Percentiles rank a stretch among this genome's conserved stretches.
Evolutionary conservation across 2,888 invertebrate species (phyloP).

Genomic region (Malthinus seriepunctatus): DNA sequence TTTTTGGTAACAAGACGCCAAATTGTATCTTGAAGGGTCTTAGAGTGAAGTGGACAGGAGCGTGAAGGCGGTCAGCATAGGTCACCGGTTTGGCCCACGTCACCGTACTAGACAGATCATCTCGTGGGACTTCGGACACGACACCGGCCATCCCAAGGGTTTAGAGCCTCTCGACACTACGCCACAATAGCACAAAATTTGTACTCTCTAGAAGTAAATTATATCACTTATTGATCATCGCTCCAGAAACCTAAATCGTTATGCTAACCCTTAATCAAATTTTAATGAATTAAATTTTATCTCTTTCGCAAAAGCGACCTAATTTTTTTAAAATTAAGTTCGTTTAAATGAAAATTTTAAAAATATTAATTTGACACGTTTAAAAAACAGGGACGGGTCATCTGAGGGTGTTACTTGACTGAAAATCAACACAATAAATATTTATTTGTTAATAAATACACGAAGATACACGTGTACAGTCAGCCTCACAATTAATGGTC

Average conservation of each 20-base stretch:
- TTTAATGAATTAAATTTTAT: constrained; percentile 3
- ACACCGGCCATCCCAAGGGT: constrained; percentile 42
- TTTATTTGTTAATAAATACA: no score
- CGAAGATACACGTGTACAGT: no score
- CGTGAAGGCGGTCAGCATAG: constrained; percentile 44
- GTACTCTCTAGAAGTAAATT: constrained; percentile 43
- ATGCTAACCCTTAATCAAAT: constrained; percentile 5
- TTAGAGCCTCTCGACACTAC: constrained; percentile 38
- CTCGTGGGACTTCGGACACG: constrained; percentile 46
- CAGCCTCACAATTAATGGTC: no score
- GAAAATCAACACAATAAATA: no score
- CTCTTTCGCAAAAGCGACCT: background rate
- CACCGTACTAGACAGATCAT: constrained; percentile 46
- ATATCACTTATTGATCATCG: constrained; percentile 36
- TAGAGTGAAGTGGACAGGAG: constrained; percentile 30
- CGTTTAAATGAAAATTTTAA: constrained; percentile 4
- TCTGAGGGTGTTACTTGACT: no score
- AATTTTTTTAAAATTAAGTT: background rate
- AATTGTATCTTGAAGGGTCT: constrained; percentile 28
- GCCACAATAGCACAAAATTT: constrained; percentile 43
- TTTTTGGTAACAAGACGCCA: constrained; percentile 20
- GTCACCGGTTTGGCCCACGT: constrained; percentile 48
- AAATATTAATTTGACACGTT: background rate
- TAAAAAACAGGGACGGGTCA: no score
- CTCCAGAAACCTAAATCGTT: constrained; percentile 2